A percentile compares a stretch with the other conserved stretches of the same genome.
These are phyloP conservation scores for Shinisaurus crocodilurus DNA, from an alignment of 2,113 vertebrate species.

Conservation along the genomic window DNA sequence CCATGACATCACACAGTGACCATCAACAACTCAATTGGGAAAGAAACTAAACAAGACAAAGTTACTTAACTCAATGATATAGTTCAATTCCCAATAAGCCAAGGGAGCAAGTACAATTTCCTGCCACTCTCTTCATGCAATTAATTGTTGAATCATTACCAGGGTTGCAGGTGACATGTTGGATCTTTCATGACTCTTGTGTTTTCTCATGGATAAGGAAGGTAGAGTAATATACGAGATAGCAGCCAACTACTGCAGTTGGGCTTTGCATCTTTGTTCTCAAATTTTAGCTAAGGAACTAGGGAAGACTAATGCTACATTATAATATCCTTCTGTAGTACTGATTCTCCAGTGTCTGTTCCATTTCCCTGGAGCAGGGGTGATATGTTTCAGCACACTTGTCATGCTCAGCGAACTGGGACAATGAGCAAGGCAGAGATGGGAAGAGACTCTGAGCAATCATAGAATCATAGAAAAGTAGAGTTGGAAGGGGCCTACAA, in stretches of 20 bases:
- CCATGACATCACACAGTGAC: background rate
- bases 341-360: background rate
- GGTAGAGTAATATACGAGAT: background rate
- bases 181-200: background rate
- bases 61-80: background rate
- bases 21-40: background rate
- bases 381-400: conserved; percentile 13
- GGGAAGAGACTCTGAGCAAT: background rate
- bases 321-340: background rate
- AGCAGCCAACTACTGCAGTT: background rate
- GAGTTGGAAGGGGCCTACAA: no score
- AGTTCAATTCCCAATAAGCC: background rate
- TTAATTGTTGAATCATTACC: background rate
- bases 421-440: conserved; percentile 19
- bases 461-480: no score
- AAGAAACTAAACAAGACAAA: background rate
- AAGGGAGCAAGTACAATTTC: background rate
- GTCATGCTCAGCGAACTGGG: conserved; percentile 24
- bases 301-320: background rate
- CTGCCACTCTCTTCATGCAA: background rate
- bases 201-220: background rate
- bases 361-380: background rate
- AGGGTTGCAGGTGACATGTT: background rate
- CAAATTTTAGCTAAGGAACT: background rate
- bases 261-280: background rate